Base-by-base conservation (phyloP, 2,888 invertebrate species). In the Strigamia transsilvanica region DNA sequence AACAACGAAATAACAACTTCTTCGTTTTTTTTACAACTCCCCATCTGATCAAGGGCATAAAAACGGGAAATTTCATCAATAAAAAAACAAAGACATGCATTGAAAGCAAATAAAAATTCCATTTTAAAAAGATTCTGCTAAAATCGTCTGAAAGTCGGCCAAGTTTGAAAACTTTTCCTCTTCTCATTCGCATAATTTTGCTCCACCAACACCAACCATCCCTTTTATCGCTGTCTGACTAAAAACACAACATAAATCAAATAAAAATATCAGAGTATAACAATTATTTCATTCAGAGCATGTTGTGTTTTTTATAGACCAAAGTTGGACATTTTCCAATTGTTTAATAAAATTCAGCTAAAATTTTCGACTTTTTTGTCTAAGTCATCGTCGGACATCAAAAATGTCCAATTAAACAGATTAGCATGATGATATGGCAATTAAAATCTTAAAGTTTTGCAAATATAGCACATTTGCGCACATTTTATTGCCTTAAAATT, bases 71-170 rank as follows among this genome's bases (percentile, higher is more conserved):
- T 66, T 66, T 23, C 61, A 66, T 18, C 61, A 61, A 27, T 2
- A 27, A 27, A 66, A 66, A 66, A 66, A 66, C 61, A 66, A 66
- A 66, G 61, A 66, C 61, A 66, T 66, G 61, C 61, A 66, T 66
- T 66, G 61, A 66, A 66, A n/a, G 61, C 61, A 66, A 66, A 66
- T 66, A 66, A 66, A 61, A 66, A n/a, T 9, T 66, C 21, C 13
- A n/a, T 46, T 66, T 66, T 21, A 66, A 66, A 66, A 23, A 66
- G 61, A 66, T 66, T 66, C 23, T 9, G 6, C 4, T 21, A 23
- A 66, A 66, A 66, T 66, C 21, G 23, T 12, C 12, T 66, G 21
- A 21, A 66, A 21, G 10, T 66, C 4, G 18, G 12, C 61, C 18
- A 66, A n/a, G 10, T 66, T 61, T 66, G 10, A 66, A 12, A 23